Percentiles rank a stretch among this genome's conserved stretches.
Conservation (phyloP, 1,140 invertebrate species). For the Bombus sylvicola region DNA sequence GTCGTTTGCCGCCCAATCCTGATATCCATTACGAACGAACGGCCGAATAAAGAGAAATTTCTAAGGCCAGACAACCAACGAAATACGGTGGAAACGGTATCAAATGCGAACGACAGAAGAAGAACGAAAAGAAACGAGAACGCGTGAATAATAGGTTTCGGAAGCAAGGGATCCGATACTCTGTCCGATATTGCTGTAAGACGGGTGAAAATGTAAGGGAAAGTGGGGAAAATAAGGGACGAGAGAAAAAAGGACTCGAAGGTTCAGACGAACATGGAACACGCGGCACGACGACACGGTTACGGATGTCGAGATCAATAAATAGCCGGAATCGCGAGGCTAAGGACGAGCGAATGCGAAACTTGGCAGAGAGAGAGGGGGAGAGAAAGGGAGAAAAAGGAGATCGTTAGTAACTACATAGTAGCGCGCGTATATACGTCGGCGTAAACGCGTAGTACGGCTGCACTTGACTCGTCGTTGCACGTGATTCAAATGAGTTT, state of each 20-base stretch:
- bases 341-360: neutral
- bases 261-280: neutral
- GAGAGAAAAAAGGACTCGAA: neutral
- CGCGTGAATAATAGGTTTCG: neutral
- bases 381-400: conserved; percentile 9
- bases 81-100: neutral
- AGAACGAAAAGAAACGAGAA: conserved; percentile 7
- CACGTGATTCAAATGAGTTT: conserved; percentile 71
- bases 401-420: conserved; percentile 45
- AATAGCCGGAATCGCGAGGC: conserved; percentile 40
- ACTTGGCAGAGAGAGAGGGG: neutral
- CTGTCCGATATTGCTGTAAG: neutral
- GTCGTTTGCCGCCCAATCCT: conserved; percentile 65
- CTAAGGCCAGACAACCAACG: neutral
- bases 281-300: neutral
- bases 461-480: conserved; percentile 68
- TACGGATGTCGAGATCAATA: conserved; percentile 38
- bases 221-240: neutral
- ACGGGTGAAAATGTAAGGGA: neutral
- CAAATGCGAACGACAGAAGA: neutral
- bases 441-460: conserved; percentile 51
- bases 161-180: neutral
- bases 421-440: conserved; percentile 53
- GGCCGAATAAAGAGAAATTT: conserved; percentile 49
- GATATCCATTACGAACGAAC: conserved; percentile 57